A percentile compares a stretch with the other conserved stretches of the same genome.
phyloP scores from a whole-genome alignment of 2,888 invertebrate species.

The Ectemnius cavifrons region DNA sequence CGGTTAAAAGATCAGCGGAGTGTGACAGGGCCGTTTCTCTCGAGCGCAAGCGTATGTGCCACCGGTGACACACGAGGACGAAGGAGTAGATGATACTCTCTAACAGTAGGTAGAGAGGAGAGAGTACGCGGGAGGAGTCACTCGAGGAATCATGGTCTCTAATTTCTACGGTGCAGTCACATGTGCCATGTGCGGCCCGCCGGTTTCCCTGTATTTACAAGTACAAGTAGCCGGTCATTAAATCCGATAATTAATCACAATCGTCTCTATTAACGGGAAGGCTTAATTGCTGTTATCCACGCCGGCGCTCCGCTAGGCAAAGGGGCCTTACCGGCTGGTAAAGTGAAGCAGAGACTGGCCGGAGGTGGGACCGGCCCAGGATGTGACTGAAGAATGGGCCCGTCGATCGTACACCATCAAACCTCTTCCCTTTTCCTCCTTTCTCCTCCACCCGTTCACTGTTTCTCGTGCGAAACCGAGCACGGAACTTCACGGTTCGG shows the following conservation, averaged over 20 bases:
- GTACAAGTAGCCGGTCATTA: constrained; percentile 74
- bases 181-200: constrained; percentile 47
- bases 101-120: constrained; percentile 20
- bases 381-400: constrained; percentile 69
- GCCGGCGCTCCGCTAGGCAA: constrained; percentile 61
- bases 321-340: constrained; percentile 35
- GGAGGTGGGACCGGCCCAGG: constrained; percentile 63
- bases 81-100: neutral
- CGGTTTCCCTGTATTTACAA: constrained; percentile 71
- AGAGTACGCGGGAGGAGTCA: constrained; percentile 36
- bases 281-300: constrained; percentile 77
- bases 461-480: constrained; percentile 61
- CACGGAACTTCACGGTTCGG: constrained; percentile 57
- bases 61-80: constrained; percentile 57
- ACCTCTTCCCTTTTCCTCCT: constrained; percentile 43
- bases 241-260: constrained; percentile 77
- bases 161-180: constrained; percentile 75
- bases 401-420: constrained; percentile 51
- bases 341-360: constrained; percentile 20
- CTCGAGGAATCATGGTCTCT: constrained; percentile 73
- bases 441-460: constrained; percentile 40
- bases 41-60: constrained; percentile 44
- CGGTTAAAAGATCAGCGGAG: constrained; percentile 75
- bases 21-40: constrained; percentile 72
- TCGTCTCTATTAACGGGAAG: constrained; percentile 76